Conservation (phyloP, 2,113 vertebrate species). For the Hipposideros armiger region DNA sequence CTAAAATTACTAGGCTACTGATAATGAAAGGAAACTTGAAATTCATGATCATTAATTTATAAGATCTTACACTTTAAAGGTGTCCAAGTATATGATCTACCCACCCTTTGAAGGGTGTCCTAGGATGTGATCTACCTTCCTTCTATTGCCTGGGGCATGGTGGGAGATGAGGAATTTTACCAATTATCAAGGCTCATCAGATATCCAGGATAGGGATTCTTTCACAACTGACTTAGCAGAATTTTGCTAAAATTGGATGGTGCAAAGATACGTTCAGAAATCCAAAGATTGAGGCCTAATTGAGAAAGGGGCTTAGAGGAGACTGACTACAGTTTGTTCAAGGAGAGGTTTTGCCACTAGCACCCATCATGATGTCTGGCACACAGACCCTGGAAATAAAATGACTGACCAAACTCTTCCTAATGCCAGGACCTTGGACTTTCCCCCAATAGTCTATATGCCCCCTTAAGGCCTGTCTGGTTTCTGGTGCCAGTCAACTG, state of each 20-base stretch:
- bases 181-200: not conserved
- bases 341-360: not conserved
- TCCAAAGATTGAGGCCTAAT: not conserved
- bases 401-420: not conserved
- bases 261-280: not conserved
- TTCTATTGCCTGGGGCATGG: not conserved
- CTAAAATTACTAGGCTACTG: not conserved
- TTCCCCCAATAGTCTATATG: not conserved
- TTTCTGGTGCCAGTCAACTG: not conserved
- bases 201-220: not conserved
- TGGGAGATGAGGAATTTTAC: not conserved
- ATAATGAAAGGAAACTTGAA: not conserved
- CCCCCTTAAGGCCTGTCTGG: not conserved
- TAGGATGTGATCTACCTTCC: not conserved
- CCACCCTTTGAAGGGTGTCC: not conserved
- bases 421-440: not conserved
- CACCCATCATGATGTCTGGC: not conserved
- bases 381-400: not conserved
- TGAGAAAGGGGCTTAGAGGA: not conserved
- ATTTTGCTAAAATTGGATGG: not conserved
- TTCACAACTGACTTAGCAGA: not conserved
- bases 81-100: not conserved
- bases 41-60: not conserved
- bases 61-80: not conserved
- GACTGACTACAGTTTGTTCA: not conserved